Conservation (phyloP, 2,113 vertebrate species). For the Phylloscopus trochiloides region DNA sequence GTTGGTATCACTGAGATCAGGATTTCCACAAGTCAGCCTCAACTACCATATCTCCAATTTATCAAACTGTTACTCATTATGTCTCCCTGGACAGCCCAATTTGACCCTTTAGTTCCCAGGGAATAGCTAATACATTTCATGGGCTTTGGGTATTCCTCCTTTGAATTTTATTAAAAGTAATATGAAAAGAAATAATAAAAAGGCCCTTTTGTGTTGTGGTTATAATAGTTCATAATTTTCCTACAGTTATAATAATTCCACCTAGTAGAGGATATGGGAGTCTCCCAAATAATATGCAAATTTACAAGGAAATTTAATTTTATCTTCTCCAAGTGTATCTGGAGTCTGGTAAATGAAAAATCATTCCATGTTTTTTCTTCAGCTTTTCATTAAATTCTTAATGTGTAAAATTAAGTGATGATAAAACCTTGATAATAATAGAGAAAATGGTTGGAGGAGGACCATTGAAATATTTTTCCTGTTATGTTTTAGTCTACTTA, state of each 20-base stretch:
- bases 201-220: background rate
- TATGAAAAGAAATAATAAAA: background rate
- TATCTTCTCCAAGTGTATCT: background rate
- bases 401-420: background rate
- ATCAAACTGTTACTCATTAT: background rate
- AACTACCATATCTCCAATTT: background rate
- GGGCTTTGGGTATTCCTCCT: background rate
- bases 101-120: background rate
- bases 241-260: background rate
- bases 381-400: background rate
- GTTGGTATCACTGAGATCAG: background rate
- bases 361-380: background rate
- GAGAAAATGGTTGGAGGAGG: background rate
- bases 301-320: background rate
- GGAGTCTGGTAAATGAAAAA: background rate
- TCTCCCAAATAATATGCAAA: background rate
- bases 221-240: background rate
- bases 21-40: background rate
- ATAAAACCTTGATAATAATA: background rate
- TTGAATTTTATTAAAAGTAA: background rate
- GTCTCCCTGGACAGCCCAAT: background rate
- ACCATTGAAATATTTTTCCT: background rate
- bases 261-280: background rate
- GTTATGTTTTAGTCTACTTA: background rate
- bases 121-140: background rate